These are phyloP conservation scores for Neopipo cinnamomea DNA, from an alignment of 2,113 vertebrate genomes.

Conservation along the genomic window DNA sequence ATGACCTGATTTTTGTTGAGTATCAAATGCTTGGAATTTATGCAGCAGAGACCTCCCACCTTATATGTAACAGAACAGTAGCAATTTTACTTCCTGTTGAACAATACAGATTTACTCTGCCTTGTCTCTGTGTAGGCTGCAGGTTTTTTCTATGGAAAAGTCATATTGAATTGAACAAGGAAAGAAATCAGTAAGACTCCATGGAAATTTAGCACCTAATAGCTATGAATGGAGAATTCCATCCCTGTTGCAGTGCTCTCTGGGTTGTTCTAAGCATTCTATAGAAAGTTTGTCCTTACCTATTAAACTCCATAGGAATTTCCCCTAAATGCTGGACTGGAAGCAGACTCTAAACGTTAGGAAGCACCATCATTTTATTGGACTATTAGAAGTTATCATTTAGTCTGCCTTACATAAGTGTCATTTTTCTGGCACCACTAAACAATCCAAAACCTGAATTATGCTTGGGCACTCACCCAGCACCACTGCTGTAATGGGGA, in stretches of 20 bases:
- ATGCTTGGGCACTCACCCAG: neutral
- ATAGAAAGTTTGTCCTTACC: neutral
- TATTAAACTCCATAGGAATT: neutral
- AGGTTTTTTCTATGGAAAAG: neutral
- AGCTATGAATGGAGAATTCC: neutral
- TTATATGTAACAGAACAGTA: neutral
- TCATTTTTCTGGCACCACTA: neutral
- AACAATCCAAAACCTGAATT: neutral
- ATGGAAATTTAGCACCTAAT: neutral
- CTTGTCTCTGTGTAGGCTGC: slow-evolving; percentile 4
- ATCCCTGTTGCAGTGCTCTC: neutral
- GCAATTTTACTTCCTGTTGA: slow-evolving; percentile 26
- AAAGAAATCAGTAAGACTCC: neutral
- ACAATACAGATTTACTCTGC: neutral
- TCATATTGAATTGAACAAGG: neutral
- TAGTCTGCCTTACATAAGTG: neutral
- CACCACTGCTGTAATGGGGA: accelerated
- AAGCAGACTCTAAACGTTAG: neutral
- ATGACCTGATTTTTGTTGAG: slow-evolving; percentile 7
- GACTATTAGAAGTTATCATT: neutral
- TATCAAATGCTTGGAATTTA: slow-evolving; percentile 26
- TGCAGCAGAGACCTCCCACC: neutral
- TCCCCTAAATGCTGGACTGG: neutral
- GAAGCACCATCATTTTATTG: neutral
- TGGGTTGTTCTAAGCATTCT: neutral